Base-by-base conservation (phyloP, 92 coral and sea anemone genomes). In the Isaurus tuberculatus region DNA sequence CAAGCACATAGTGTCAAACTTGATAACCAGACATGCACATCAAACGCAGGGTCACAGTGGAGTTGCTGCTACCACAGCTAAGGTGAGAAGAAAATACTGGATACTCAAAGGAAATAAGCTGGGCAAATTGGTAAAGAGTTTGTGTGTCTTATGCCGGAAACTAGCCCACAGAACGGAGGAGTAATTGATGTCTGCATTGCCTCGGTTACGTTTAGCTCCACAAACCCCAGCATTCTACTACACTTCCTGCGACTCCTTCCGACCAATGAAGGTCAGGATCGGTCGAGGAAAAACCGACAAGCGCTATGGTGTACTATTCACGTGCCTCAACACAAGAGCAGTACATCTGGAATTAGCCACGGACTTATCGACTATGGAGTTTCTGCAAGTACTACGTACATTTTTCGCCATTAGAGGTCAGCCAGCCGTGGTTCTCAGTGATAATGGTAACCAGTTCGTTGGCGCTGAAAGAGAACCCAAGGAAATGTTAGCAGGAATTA, bases 261-360 rank as follows among this genome's bases (percentile, higher is more conserved):
- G 43, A 4, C 85, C 75, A 26, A 31, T 46, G 32, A 40, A 5
- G 8, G 65, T 84, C 13, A 71, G 37, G 42, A 16, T 72, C 2
- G 43, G 81, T 14, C 72, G 72, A 14, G 72, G 57, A 81, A 84
- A 84, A 46, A 30, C 29, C 1, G 68, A 32, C 30, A 83, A 83
- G 58, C 58, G 72, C 17, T 84, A 84, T 23, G 87, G 81, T 8
- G 73, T 84, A 0, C 25, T 72, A 48, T 71, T 72, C 26, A 84
- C 81, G 0, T 72, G 87, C 23, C 73, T 84, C 3, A 75, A 88
- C 48, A 88, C 68, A 2, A 37, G 75, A 63, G 92, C 84, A 19
- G 92, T 91, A 23, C 94, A 91, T 83, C 88, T 88, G 48, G 94
- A 91, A 49, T 31, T 92, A 49, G 91, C 91, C 11, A 83, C 75